Conservation (phyloP, 2,888 invertebrate species). For the Parnassius glacialis region DNA sequence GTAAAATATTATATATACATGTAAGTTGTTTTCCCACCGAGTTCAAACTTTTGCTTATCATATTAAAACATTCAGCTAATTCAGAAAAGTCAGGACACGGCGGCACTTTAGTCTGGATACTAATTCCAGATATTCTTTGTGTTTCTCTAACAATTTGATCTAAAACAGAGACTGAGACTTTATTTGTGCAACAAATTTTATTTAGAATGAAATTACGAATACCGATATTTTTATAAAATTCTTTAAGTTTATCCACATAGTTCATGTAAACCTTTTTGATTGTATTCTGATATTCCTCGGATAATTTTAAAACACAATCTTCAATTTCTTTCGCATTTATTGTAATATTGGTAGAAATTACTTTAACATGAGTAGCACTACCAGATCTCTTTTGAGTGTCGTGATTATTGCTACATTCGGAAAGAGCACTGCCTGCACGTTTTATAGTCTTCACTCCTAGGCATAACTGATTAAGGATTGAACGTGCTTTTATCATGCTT, state of each 20-base stretch:
- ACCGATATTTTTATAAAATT: slow-evolving; percentile 33
- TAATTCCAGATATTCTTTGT: neutral
- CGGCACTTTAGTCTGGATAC: slow-evolving; percentile 29
- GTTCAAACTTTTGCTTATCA: slow-evolving; percentile 52
- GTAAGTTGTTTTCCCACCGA: slow-evolving; percentile 55
- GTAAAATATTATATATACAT: slow-evolving; percentile 53
- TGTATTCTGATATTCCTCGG: slow-evolving; percentile 52
- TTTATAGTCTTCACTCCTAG: slow-evolving; percentile 38
- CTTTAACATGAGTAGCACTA: slow-evolving; percentile 30
- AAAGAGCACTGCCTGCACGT: slow-evolving; percentile 38
- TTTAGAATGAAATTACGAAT: slow-evolving; percentile 23
- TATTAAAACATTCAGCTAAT: slow-evolving; percentile 38
- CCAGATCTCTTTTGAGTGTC: slow-evolving; percentile 31
- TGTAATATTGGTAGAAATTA: slow-evolving; percentile 24
- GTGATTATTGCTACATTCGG: slow-evolving; percentile 35
- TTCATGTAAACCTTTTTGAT: slow-evolving; percentile 45
- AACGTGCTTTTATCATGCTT: slow-evolving; percentile 43
- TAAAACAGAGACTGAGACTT: slow-evolving; percentile 3
- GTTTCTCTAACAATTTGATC: slow-evolving; percentile 21
- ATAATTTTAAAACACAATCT: slow-evolving; percentile 43
- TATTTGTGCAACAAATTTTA: slow-evolving; percentile 21
- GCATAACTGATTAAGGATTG: slow-evolving; percentile 53
- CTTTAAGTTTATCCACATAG: slow-evolving; percentile 37
- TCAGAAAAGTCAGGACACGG: slow-evolving; percentile 34
- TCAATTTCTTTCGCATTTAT: slow-evolving; percentile 41